phyloP scores from a whole-genome alignment of 2,113 vertebrate genomes.

The Chroicocephalus ridibundus region DNA sequence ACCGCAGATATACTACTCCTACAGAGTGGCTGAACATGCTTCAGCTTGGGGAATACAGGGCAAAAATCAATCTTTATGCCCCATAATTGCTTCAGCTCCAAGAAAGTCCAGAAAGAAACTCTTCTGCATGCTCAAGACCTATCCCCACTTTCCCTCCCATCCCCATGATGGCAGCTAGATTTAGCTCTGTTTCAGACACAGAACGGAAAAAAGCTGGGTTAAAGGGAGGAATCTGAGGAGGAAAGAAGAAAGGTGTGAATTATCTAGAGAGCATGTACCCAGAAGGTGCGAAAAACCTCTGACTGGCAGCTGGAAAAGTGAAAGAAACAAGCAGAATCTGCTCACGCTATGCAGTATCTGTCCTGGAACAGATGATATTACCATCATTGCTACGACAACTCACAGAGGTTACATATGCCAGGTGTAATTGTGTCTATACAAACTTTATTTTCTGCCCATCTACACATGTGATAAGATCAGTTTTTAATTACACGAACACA shows the following conservation, averaged over 20 bases:
- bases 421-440: neutral
- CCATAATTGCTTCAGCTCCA: neutral
- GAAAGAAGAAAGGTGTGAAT: neutral
- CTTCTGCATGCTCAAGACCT: neutral
- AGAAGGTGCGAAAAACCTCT: neutral
- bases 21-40: neutral
- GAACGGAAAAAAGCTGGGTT: neutral
- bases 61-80: neutral
- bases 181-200: neutral
- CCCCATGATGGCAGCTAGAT: neutral
- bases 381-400: neutral
- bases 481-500: neutral
- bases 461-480: neutral
- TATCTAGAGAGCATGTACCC: neutral
- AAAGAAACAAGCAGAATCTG: neutral
- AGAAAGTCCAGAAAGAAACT: neutral
- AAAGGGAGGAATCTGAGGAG: neutral
- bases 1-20: neutral
- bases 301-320: neutral
- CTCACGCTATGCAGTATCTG: neutral
- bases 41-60: neutral
- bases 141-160: neutral
- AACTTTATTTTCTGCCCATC: neutral
- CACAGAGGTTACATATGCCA: neutral
- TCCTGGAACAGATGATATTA: neutral